These are phyloP conservation scores for Sphaerophoria taeniata DNA, from an alignment of 2,888 invertebrate genomes.

Conservation along the genomic window DNA sequence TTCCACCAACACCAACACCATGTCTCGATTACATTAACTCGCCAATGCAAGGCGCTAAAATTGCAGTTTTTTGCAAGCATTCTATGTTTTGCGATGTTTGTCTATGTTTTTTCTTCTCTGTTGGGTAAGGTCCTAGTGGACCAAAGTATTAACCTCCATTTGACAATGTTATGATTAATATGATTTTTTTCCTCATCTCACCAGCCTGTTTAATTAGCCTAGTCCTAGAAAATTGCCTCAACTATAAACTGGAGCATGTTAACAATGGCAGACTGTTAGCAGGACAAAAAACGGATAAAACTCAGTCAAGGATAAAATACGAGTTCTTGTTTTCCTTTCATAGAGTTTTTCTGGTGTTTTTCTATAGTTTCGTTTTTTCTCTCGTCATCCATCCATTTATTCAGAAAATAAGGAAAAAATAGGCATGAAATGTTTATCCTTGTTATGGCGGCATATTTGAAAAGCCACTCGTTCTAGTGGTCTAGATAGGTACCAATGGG, in stretches of 20 bases:
- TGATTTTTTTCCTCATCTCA: neutral
- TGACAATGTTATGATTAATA: slow-evolving; percentile 27
- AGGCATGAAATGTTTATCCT: slow-evolving; percentile 49
- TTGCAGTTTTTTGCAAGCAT: slow-evolving; percentile 41
- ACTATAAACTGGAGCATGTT: slow-evolving; percentile 37
- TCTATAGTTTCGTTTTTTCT: neutral
- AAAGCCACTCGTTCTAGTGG: slow-evolving; percentile 62
- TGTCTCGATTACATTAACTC: slow-evolving; percentile 22
- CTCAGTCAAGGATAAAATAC: slow-evolving; percentile 50
- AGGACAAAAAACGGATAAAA: neutral
- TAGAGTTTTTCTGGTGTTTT: slow-evolving; percentile 7
- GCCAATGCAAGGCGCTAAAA: neutral
- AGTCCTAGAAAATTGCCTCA: slow-evolving; percentile 38
- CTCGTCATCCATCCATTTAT: slow-evolving; percentile 15
- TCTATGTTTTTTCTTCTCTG: slow-evolving; percentile 31
- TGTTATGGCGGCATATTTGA: slow-evolving; percentile 48
- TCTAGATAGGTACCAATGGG: slow-evolving; percentile 53
- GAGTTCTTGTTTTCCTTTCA: slow-evolving; percentile 26
- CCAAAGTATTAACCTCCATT: slow-evolving; percentile 51
- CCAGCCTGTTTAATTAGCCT: slow-evolving; percentile 50
- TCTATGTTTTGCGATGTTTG: slow-evolving; percentile 2
- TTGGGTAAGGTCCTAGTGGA: slow-evolving; percentile 4
- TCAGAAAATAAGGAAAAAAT: neutral
- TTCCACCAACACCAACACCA: neutral
- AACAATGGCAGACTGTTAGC: slow-evolving; percentile 20